Conservation (phyloP, 2,113 vertebrate species). For the Clarias magur region DNA sequence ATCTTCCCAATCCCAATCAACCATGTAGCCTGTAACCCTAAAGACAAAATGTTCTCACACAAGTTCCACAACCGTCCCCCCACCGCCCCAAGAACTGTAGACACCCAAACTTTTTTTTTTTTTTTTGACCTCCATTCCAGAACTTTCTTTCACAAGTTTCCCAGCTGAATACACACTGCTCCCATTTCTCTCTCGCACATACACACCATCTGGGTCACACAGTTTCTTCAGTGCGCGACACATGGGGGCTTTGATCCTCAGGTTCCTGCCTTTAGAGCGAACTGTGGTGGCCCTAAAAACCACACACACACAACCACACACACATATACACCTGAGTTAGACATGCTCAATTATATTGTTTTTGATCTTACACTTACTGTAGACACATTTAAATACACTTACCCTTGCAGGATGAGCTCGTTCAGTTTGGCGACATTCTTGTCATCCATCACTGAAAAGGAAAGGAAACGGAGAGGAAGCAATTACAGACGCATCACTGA, state of each 20-base stretch:
- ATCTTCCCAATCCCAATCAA: slow-evolving; percentile 49
- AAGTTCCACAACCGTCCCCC: not conserved
- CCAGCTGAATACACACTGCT: not conserved
- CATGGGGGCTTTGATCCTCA: slow-evolving; percentile 97
- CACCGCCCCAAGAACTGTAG: not conserved
- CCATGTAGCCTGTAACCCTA: slow-evolving; percentile 62
- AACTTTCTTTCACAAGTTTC: not conserved
- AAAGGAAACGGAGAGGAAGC: slow-evolving; percentile 48
- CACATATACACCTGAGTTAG: not conserved
- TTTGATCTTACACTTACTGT: not conserved
- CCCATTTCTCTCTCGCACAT: not conserved
- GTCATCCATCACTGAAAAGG: slow-evolving; percentile 92
- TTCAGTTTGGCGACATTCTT: slow-evolving; percentile 96
- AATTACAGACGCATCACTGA: slow-evolving; percentile 3
- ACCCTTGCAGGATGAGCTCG: slow-evolving; percentile 97
- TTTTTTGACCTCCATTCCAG: slow-evolving; percentile 4
- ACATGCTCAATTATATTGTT: not conserved
- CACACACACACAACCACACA: slow-evolving; percentile 33
- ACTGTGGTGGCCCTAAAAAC: slow-evolving; percentile 89
- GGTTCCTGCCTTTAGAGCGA: slow-evolving; percentile 94
- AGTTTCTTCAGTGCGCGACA: slow-evolving; percentile 96
- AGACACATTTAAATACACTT: slow-evolving; percentile 53
- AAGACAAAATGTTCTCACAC: slow-evolving; percentile 63
- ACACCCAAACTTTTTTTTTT: not conserved
- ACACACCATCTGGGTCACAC: slow-evolving; percentile 94